phyloP scores from a whole-genome alignment of 37 sponge, comb jelly and placozoan species.

The Chondrosia reniformis region DNA sequence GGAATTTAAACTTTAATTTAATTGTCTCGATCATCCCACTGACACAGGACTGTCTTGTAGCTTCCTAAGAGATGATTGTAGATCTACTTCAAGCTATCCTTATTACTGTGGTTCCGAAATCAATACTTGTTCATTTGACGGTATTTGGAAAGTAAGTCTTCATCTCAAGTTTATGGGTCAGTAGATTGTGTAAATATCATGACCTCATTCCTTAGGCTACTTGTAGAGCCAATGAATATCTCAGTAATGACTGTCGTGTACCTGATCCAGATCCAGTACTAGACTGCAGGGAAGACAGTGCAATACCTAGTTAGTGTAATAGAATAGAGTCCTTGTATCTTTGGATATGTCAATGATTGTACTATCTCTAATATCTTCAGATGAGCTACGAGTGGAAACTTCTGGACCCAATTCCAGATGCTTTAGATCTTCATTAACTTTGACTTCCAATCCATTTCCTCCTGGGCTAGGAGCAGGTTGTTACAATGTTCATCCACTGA shows the following conservation, averaged over 20 bases:
- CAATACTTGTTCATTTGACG: conserved; percentile 2
- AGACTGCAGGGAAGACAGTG: too few relatives aligned
- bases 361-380: too few relatives aligned
- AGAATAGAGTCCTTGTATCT: too few relatives aligned
- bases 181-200: not conserved
- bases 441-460: not conserved
- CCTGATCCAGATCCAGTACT: too few relatives aligned
- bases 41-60: conserved; percentile 27
- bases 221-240: too few relatives aligned
- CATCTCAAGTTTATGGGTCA: not conserved
- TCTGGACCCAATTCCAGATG: not conserved
- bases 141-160: conserved; percentile 1
- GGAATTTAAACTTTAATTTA: too few relatives aligned
- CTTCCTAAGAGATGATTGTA: conserved; percentile 26
- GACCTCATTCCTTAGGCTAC: not conserved
- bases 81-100: not conserved
- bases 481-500: not conserved
- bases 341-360: too few relatives aligned
- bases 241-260: too few relatives aligned
- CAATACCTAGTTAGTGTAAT: too few relatives aligned
- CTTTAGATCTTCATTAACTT: not conserved
- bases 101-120: conserved; percentile 18
- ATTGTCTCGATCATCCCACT: too few relatives aligned
- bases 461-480: not conserved
- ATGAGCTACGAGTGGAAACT: conserved; percentile 2